Evolutionary conservation across 2,113 vertebrate species (phyloP), one percentile per base, ranked within the genome.

Genomic region (Hyperoodon ampullatus): DNA sequence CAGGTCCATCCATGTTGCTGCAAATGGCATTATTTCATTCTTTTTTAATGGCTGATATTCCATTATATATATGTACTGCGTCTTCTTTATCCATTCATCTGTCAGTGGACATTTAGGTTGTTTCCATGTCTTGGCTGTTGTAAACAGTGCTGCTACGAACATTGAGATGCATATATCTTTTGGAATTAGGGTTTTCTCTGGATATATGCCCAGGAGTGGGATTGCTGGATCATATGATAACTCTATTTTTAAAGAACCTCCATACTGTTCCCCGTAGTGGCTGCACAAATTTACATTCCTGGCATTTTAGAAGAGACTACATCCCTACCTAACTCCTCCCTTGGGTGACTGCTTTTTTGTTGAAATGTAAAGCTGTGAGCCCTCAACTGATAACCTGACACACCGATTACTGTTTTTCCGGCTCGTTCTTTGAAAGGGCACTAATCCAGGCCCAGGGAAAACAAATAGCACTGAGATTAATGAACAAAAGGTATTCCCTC

Each of bases 351-450:
- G 66, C 90, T 92, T 85, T 92, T 35, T 6, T 84, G 82, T 78
- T 93, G 66, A 85, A 89, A 18, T 84, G 35, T 86, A 80, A 85
- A 96, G 71, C 88, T 42, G 26, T 44, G 72, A 95, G 42, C 55
- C 91, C 19, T 92, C 95, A 80, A 6, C 47, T 85, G 88, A 88
- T 89, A 96, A 88, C 35, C 81, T 58, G 89, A 87, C 92, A 92
- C 18, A 33, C 88, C 53, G 47, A 95, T 96, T 65, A 78, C 72
- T 83, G 50, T 77, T 93, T 97, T 85, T 72, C 39, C 30, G 39
- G 83, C 63, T 90, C 81, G 83, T 93, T 89, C 92, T 97, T 90
- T 83, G 66, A 78, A 96, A 94, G 78, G 63, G 86, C 93, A 91
- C 82, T 95, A 89, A 95, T 92, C 77, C 61, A 78, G n/a, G 77